phyloP scores from a whole-genome alignment of 2,888 invertebrate genomes.

The Sympetrum striolatum region DNA sequence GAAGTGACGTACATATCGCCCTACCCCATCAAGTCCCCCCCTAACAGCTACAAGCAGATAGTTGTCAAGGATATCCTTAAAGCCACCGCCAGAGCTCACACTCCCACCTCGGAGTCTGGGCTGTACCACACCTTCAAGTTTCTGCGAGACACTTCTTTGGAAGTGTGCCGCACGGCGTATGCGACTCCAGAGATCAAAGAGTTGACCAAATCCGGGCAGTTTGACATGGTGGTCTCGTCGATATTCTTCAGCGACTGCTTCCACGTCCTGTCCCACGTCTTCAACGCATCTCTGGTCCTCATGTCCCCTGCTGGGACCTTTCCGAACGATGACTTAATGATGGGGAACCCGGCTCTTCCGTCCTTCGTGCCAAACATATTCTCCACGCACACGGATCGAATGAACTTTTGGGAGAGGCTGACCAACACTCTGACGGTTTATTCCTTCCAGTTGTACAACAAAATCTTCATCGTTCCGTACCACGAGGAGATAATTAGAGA shows the following conservation, averaged over 20 bases:
- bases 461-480: not conserved
- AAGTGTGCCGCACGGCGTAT: conserved; percentile 30
- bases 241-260: conserved; percentile 69
- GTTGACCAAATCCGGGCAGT: conserved; percentile 45
- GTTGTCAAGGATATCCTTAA: conserved; percentile 2
- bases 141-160: not conserved
- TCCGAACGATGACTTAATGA: not conserved
- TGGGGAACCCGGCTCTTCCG: conserved; percentile 33
- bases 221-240: conserved; percentile 63
- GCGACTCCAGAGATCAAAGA: conserved; percentile 46
- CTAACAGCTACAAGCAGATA: conserved; percentile 58
- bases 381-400: not conserved
- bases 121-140: not conserved
- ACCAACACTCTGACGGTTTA: conserved; percentile 13
- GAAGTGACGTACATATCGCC: conserved; percentile 55
- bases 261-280: conserved; percentile 65
- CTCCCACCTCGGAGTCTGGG: not conserved
- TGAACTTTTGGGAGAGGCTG: conserved; percentile 32
- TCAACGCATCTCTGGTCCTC: conserved; percentile 52
- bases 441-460: not conserved
- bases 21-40: conserved; percentile 56
- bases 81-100: not conserved
- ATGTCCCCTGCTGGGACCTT: conserved; percentile 25
- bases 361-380: conserved; percentile 24
- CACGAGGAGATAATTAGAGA: not conserved